These are phyloP conservation scores for Neoarius graeffei DNA, from an alignment of 2,113 vertebrate genomes.

Conservation along the genomic window DNA sequence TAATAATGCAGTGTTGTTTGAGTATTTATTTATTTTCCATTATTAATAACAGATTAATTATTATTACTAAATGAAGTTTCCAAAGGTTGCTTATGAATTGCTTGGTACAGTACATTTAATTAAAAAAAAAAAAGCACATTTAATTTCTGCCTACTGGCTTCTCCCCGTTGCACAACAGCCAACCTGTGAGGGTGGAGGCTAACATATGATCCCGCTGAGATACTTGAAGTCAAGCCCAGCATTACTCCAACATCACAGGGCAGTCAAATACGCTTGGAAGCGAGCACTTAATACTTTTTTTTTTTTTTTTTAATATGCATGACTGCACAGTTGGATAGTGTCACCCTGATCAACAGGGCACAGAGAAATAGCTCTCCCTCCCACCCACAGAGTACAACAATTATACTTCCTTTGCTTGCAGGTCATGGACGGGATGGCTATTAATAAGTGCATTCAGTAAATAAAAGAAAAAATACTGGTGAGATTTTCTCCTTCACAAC, in stretches of 20 bases:
- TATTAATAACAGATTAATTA: not conserved
- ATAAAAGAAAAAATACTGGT: not conserved
- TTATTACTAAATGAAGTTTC: not conserved
- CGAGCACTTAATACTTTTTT: not conserved
- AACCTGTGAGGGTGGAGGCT: not conserved
- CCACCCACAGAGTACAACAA: not conserved
- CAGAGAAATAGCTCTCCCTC: not conserved
- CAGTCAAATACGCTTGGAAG: not conserved
- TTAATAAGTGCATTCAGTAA: not conserved
- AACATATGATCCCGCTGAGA: slow-evolving; percentile 2
- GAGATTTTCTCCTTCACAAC: not conserved
- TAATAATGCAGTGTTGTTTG: too few species aligned
- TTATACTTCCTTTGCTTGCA: not conserved
- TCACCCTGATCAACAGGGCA: slow-evolving; percentile 13
- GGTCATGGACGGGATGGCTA: not conserved
- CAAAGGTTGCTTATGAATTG: not conserved
- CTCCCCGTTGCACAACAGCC: not conserved
- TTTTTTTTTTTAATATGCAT: slow-evolving; percentile 9
- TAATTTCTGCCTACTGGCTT: not conserved
- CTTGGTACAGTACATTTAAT: not conserved
- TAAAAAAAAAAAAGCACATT: not conserved
- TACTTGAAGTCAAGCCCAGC: slow-evolving; percentile 8
- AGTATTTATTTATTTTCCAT: not conserved
- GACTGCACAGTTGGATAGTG: slow-evolving; percentile 8
- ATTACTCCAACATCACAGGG: slow-evolving; percentile 22